These are phyloP conservation scores for Pseudocheirus occidentalis DNA, from an alignment of 2,797 vertebrate species.

Conservation along the genomic window DNA sequence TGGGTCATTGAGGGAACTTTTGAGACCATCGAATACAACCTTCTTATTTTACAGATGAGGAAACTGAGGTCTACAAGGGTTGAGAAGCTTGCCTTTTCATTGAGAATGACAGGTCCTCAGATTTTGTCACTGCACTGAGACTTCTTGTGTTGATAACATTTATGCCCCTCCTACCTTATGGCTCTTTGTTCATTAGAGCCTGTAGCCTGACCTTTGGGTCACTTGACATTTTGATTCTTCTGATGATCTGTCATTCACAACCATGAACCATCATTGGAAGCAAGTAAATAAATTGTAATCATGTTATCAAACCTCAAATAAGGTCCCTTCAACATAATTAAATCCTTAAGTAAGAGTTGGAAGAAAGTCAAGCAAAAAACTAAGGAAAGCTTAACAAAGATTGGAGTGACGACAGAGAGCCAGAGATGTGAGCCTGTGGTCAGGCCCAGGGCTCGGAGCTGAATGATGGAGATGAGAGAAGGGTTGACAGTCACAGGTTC, in stretches of 20 bases:
- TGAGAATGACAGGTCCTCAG: background rate
- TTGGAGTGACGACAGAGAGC: background rate
- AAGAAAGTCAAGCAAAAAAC: conserved; percentile 34
- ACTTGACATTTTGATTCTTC: too few relatives aligned
- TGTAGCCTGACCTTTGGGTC: too few relatives aligned
- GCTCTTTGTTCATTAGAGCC: too few relatives aligned
- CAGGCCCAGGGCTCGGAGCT: conserved; percentile 36
- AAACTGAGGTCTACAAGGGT: background rate
- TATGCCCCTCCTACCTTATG: background rate
- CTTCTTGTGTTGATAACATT: background rate
- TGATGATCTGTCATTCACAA: background rate
- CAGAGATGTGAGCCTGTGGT: conserved; percentile 29
- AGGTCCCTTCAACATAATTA: background rate
- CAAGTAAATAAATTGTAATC: background rate
- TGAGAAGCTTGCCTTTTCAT: background rate
- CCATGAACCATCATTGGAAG: background rate
- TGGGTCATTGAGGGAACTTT: background rate
- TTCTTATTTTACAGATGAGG: background rate
- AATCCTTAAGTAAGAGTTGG: conserved; percentile 30
- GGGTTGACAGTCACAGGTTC: conserved; percentile 53
- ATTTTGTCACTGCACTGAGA: background rate
- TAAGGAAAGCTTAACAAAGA: conserved; percentile 16
- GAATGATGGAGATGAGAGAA: conserved; percentile 38
- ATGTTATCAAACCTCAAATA: conserved; percentile 52
- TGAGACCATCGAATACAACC: background rate